Evolutionary conservation across 1,140 invertebrate genomes (phyloP).

Genomic region (Doryteuthis pealeii): DNA sequence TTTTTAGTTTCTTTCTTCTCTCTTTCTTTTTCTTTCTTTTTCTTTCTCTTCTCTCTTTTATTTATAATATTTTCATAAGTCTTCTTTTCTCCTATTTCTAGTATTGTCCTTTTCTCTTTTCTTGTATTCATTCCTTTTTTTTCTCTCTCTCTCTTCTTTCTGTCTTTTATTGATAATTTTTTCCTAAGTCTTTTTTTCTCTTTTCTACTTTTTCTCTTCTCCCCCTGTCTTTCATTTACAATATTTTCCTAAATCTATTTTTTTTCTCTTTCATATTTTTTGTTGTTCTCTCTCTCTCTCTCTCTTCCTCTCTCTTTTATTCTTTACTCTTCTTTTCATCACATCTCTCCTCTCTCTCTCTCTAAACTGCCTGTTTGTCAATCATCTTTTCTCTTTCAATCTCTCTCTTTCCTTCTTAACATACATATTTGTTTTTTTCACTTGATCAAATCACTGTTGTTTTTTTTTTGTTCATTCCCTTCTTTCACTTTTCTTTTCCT

Average conservation of each 20-base stretch:
- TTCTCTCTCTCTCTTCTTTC: constrained; percentile 6
- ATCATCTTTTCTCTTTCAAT: too few relatives aligned
- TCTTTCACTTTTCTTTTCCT: too few relatives aligned
- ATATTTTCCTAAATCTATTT: neutral
- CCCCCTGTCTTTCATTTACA: constrained; percentile 17
- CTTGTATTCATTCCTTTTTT: constrained; percentile 5
- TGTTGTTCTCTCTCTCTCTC: constrained; percentile 20
- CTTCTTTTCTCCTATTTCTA: constrained; percentile 19
- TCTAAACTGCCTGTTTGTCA: too few relatives aligned
- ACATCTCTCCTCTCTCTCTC: too few relatives aligned
- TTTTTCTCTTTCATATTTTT: constrained; percentile 10
- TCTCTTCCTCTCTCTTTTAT: too few relatives aligned
- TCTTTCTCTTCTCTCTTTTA: constrained; percentile 10
- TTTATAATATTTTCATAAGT: constrained; percentile 8
- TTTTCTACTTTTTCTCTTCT: neutral
- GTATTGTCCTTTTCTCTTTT: constrained; percentile 11
- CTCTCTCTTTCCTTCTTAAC: too few relatives aligned
- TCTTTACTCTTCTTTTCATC: too few relatives aligned
- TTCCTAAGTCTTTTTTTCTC: neutral
- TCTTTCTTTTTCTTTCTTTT: constrained; percentile 8
- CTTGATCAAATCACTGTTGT: too few relatives aligned
- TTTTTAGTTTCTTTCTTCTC: too few relatives aligned
- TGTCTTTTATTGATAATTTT: neutral
- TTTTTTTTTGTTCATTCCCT: too few relatives aligned
- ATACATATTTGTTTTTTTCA: too few relatives aligned